phyloP scores from a whole-genome alignment of 1,140 invertebrate species.

The Caerostris darwini region DNA sequence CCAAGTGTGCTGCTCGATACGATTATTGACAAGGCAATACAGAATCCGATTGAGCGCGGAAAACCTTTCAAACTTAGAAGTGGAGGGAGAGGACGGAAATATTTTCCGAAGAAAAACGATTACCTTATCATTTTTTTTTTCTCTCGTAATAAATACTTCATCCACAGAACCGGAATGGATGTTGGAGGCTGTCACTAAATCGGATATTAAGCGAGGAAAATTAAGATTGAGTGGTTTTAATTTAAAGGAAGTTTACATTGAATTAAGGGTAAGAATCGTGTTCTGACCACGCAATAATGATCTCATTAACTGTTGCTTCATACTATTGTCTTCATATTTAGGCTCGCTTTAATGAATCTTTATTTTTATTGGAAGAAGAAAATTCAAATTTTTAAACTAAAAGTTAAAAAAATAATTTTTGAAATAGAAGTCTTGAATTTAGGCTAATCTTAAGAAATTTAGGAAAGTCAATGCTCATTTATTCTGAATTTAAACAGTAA shows the following conservation, averaged over 20 bases:
- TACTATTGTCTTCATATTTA: too few relatives aligned
- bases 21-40: slow-evolving; percentile 78
- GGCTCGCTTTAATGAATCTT: too few relatives aligned
- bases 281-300: too few relatives aligned
- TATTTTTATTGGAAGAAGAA: too few relatives aligned
- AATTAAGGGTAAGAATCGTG: background rate
- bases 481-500: too few relatives aligned
- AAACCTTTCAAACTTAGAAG: slow-evolving; percentile 72
- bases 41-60: slow-evolving; percentile 76
- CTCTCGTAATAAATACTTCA: slow-evolving; percentile 66
- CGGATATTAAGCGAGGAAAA: slow-evolving; percentile 18
- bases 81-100: slow-evolving; percentile 13
- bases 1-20: slow-evolving; percentile 52
- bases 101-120: slow-evolving; percentile 74
- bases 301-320: too few relatives aligned
- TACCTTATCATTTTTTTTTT: slow-evolving; percentile 57
- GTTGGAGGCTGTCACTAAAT: slow-evolving; percentile 48
- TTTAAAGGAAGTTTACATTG: background rate
- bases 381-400: too few relatives aligned
- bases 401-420: too few relatives aligned
- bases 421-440: too few relatives aligned
- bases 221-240: background rate
- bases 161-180: slow-evolving; percentile 51
- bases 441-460: too few relatives aligned
- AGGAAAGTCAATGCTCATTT: too few relatives aligned